phyloP scores from a whole-genome alignment of 2,888 invertebrate genomes.

The Chouioia cunea region DNA sequence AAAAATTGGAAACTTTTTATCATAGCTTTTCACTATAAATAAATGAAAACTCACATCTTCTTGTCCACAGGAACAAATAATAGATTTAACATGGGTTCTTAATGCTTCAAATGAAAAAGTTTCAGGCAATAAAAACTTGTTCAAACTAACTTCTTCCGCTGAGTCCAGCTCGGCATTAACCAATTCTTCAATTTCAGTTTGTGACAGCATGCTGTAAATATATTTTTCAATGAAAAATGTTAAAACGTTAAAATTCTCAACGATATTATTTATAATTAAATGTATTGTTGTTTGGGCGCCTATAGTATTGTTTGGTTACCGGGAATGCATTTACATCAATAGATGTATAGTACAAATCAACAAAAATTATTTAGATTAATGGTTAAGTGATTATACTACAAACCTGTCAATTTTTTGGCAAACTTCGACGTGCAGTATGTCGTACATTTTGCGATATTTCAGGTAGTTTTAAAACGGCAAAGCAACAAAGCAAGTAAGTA shows the following conservation, averaged over 20 bases:
- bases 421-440: slow-evolving; percentile 60
- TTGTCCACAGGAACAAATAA: slow-evolving; percentile 59
- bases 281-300: background rate
- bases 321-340: no score
- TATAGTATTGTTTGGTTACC: no score
- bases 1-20: slow-evolving; percentile 28
- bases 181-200: slow-evolving; percentile 50
- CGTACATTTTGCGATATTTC: slow-evolving; percentile 51
- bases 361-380: background rate
- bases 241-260: slow-evolving; percentile 21
- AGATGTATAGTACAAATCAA: no score
- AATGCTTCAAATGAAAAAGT: slow-evolving; percentile 52
- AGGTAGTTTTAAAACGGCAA: background rate
- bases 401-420: slow-evolving; percentile 63
- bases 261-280: background rate
- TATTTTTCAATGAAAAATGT: slow-evolving; percentile 17
- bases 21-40: slow-evolving; percentile 20
- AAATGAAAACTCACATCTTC: slow-evolving; percentile 54
- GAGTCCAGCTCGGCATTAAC: slow-evolving; percentile 51
- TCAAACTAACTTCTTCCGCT: slow-evolving; percentile 50
- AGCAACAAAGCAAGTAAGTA: no score
- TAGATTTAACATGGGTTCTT: slow-evolving; percentile 59
- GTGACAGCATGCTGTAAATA: slow-evolving; percentile 49
- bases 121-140: slow-evolving; percentile 49
- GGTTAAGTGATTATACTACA: background rate